Conservation (phyloP, 2,888 invertebrate species). For the Bellardia bayeri region DNA sequence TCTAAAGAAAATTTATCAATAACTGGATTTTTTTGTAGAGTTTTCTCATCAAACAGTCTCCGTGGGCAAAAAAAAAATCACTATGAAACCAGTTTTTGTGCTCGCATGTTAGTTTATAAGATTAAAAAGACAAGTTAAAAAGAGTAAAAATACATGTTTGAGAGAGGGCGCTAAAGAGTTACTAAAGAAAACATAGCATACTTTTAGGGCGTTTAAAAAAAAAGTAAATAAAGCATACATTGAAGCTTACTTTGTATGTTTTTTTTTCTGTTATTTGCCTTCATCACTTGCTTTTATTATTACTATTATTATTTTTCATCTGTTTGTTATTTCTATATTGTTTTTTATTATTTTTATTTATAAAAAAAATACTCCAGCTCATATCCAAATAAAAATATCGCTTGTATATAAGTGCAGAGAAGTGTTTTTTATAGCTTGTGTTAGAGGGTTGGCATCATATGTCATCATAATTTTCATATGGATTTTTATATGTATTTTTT, state of each 20-base stretch:
- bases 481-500: slow-evolving; percentile 34
- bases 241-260: slow-evolving; percentile 38
- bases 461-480: slow-evolving; percentile 73
- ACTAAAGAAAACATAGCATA: slow-evolving; percentile 72
- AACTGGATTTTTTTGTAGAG: too few species aligned
- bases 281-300: slow-evolving; percentile 41
- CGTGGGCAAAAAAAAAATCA: not conserved
- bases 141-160: not conserved
- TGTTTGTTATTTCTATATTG: slow-evolving; percentile 57
- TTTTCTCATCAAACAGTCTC: too few species aligned
- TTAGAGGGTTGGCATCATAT: slow-evolving; percentile 70
- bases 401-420: not conserved
- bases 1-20: too few species aligned
- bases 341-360: slow-evolving; percentile 55
- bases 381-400: not conserved
- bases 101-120: slow-evolving; percentile 48
- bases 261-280: slow-evolving; percentile 4
- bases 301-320: slow-evolving; percentile 56
- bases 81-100: not conserved
- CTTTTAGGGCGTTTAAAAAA: slow-evolving; percentile 71
- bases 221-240: slow-evolving; percentile 59
- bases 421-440: slow-evolving; percentile 50
- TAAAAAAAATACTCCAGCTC: not conserved
- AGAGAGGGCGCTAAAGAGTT: not conserved
- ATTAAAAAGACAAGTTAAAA: slow-evolving; percentile 71